phyloP scores from a whole-genome alignment of 2,113 vertebrate species.

The Melanocharis versteri region DNA sequence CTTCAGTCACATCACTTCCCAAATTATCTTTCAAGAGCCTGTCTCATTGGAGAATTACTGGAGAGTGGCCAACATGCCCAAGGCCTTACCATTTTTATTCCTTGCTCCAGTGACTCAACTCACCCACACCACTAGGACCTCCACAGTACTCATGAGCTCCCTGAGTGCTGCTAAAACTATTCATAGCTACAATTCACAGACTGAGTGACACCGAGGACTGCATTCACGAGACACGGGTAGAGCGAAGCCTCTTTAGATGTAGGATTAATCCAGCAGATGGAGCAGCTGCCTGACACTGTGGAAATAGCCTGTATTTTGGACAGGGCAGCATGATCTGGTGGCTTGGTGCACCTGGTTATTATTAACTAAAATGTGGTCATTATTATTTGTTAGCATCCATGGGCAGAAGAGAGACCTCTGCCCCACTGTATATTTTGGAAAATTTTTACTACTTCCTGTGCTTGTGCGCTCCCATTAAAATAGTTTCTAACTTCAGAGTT shows the following conservation, averaged over 20 bases:
- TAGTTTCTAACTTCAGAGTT: background rate
- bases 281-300: constrained; percentile 16
- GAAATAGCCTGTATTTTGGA: background rate
- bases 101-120: background rate
- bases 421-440: background rate
- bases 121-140: background rate
- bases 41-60: background rate
- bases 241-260: background rate
- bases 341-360: background rate
- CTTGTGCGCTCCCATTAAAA: background rate
- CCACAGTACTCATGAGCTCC: background rate
- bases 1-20: background rate
- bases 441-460: background rate
- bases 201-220: background rate
- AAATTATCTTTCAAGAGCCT: constrained; percentile 8
- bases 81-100: background rate
- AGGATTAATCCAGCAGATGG: constrained; percentile 26
- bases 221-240: fast-evolving
- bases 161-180: background rate
- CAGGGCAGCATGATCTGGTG: background rate
- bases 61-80: background rate
- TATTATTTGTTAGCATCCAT: background rate
- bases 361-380: background rate
- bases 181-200: background rate
- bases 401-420: background rate